These are phyloP conservation scores for Formicarius rufipectus DNA, from an alignment of 2,113 vertebrate genomes.

Conservation along the genomic window DNA sequence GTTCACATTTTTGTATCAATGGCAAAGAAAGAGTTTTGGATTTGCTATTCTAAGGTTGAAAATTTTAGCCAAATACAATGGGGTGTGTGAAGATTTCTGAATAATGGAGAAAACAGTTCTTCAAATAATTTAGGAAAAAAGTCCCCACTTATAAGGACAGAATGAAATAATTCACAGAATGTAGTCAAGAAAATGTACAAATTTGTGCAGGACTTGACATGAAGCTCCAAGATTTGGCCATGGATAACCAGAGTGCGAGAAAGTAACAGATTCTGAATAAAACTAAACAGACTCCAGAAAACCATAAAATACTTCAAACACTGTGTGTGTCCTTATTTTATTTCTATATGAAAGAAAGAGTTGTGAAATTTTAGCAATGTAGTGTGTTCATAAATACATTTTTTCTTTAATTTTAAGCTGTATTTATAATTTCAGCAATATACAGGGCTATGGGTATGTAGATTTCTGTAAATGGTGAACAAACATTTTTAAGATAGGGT, in stretches of 20 bases:
- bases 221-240: background rate
- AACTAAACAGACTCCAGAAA: background rate
- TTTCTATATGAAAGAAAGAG: background rate
- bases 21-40: background rate
- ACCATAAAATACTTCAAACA: background rate
- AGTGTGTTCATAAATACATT: background rate
- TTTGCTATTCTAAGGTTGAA: background rate
- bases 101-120: background rate
- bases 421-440: background rate
- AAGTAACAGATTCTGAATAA: background rate
- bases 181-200: background rate
- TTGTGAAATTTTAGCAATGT: background rate
- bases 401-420: background rate
- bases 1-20: background rate
- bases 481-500: background rate
- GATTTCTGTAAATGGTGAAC: background rate
- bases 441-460: background rate
- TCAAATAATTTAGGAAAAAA: background rate
- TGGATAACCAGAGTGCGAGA: background rate
- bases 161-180: background rate
- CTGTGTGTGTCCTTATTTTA: background rate
- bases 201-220: background rate
- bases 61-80: background rate
- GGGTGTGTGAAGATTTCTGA: background rate
- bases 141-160: background rate